phyloP scores from a whole-genome alignment of 2,888 invertebrate species.

The Cryptosula pallasiana region DNA sequence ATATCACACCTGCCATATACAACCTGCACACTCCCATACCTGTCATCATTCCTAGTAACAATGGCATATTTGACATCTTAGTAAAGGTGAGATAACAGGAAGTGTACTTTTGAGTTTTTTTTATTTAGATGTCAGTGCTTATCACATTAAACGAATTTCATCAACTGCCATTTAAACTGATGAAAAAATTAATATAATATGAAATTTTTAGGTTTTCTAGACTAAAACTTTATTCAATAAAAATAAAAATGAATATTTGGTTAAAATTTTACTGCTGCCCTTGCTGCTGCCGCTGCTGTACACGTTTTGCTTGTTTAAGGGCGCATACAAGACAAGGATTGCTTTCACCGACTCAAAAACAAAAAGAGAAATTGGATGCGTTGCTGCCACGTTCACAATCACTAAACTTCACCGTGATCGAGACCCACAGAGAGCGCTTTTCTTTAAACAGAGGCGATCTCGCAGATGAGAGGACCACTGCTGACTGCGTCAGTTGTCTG shows the following conservation, averaged over 20 bases:
- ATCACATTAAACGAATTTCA: too few relatives aligned
- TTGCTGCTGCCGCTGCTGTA: too few relatives aligned
- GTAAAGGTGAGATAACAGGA: conserved; percentile 22
- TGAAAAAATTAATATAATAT: too few relatives aligned
- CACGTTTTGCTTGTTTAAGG: neutral
- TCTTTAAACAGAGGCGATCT: neutral
- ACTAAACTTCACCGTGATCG: conserved; percentile 1
- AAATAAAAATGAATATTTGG: too few relatives aligned
- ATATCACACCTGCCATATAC: neutral
- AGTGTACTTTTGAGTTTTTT: too few relatives aligned
- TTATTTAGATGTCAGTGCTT: too few relatives aligned
- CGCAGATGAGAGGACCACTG: too few relatives aligned
- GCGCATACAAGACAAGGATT: neutral
- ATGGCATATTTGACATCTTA: conserved; percentile 12
- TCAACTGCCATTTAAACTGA: too few relatives aligned
- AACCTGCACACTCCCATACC: neutral
- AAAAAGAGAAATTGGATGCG: neutral
- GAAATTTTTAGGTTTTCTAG: too few relatives aligned
- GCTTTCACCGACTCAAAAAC: conserved; percentile 8
- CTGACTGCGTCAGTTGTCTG: too few relatives aligned
- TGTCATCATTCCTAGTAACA: neutral
- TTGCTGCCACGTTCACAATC: neutral
- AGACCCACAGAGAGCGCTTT: neutral
- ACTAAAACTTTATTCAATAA: too few relatives aligned
- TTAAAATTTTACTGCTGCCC: too few relatives aligned